Percentiles rank a stretch among this genome's conserved stretches.
Conservation (phyloP, 2,888 invertebrate genomes). For the Pseudoips prasinana region DNA sequence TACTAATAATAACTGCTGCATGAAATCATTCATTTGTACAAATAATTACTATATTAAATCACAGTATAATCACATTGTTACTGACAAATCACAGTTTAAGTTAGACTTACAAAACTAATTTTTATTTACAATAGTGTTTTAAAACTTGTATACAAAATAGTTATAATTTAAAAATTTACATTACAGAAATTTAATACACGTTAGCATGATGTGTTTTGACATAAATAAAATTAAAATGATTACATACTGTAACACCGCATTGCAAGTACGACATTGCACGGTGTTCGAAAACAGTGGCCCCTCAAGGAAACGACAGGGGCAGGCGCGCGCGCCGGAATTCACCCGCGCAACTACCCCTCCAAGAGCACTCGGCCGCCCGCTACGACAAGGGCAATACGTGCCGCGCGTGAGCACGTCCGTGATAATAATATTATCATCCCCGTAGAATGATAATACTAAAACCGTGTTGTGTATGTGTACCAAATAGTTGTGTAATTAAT, state of each 20-base stretch:
- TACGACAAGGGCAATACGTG: constrained; percentile 1
- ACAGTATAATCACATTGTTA: no score
- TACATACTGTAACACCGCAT: constrained; percentile 1
- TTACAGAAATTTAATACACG: no score
- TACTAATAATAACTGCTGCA: no score
- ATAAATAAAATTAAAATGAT: constrained; percentile 1
- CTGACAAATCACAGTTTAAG: no score
- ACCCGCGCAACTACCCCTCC: constrained; percentile 1
- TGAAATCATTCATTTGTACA: no score
- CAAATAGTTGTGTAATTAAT: constrained; percentile 1
- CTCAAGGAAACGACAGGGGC: constrained; percentile 1
- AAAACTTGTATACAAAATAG: no score
- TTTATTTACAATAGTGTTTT: no score
- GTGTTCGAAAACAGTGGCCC: constrained; percentile 1
- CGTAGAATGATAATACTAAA: constrained; percentile 2
- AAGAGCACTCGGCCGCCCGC: constrained; percentile 2
- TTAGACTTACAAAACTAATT: no score
- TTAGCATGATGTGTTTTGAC: no score
- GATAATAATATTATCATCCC: constrained; percentile 2
- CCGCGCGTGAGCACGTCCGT: constrained; percentile 1
- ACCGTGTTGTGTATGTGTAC: constrained; percentile 1
- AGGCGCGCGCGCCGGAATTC: constrained; percentile 3
- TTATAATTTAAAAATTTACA: no score
- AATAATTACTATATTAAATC: no score
- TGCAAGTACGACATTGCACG: background rate